These are phyloP conservation scores for Galaxea fascicularis DNA, from an alignment of 92 coral and sea anemone genomes.

Conservation along the genomic window DNA sequence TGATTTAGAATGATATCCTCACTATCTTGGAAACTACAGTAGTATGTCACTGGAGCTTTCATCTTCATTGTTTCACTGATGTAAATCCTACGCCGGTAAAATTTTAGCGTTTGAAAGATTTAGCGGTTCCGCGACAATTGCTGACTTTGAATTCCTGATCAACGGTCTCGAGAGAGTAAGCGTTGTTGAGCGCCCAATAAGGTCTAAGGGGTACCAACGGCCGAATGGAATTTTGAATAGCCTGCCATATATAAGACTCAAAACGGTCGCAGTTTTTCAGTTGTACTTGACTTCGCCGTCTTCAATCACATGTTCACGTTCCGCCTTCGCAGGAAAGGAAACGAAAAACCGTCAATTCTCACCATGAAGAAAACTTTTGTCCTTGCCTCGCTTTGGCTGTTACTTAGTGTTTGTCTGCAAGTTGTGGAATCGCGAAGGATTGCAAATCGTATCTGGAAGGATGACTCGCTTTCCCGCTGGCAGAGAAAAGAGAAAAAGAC, in stretches of 20 bases:
- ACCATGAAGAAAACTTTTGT: slow-evolving; percentile 1
- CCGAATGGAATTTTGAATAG: neutral
- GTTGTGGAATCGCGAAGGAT: slow-evolving; percentile 9
- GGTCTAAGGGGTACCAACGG: neutral
- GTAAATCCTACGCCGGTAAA: too few relatives aligned
- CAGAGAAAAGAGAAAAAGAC: neutral
- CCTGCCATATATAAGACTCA: neutral
- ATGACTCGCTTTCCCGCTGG: slow-evolving; percentile 1
- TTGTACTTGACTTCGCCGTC: neutral
- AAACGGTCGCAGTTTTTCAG: neutral
- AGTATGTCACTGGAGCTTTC: too few relatives aligned
- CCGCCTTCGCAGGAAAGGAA: neutral
- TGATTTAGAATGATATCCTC: neutral
- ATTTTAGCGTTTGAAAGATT: too few relatives aligned
- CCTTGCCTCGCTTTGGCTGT: neutral
- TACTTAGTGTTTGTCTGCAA: slow-evolving; percentile 1
- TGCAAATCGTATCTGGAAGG: neutral
- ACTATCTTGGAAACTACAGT: neutral
- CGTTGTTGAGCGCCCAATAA: neutral
- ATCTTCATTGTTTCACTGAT: too few relatives aligned
- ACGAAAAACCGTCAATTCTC: neutral
- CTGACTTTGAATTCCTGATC: neutral
- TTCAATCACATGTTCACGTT: neutral
- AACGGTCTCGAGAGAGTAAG: slow-evolving; percentile 9
- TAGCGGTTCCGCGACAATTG: neutral